Base-by-base conservation (phyloP, 2,113 vertebrate species). In the Athene noctua region DNA sequence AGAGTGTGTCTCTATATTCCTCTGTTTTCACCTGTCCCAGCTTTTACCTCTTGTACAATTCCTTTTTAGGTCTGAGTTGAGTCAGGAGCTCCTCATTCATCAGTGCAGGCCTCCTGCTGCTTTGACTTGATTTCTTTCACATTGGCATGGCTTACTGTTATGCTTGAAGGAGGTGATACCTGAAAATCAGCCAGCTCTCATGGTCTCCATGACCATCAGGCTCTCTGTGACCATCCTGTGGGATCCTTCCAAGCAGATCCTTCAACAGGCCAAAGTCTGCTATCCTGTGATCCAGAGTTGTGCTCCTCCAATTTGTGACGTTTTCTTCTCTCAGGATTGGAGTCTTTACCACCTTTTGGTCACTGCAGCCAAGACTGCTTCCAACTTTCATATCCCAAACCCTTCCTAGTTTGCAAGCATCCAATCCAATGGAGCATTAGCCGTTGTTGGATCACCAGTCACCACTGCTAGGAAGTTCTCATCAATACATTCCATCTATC, bases 381-480 rank as follows among this genome's bases (percentile, higher is more conserved):
- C 17, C 8, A 85, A 0, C 23, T 81, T 85, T 58, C 47, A 34
- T 7, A 62, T 20, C 2, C 11, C 8, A 5, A n/a, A 40, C 1
- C 13, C 18, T 40, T 82, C 42, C 27, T 40, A 82, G 13, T 26
- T 62, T 74, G 36, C 13, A 85, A 70, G 26, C 9, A 49, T 17
- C 36, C 36, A 38, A 26, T 34, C 40, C 17, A 80, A 18, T 7
- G 36, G 40, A 70, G 11, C 0, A 0, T 8, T 4, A 7, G 27
- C 21, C 12, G 25, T 1, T 52, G 46, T 2, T 40, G 36, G n/a
- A 49, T 72, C 59, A 51, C 29, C 1, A 2, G 34, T 44, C 62
- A 72, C 7, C 4, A 9, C 38, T 63, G 9, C 21, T 91, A 63
- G 52, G 52, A 80, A 88, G 49, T 4, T 86, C 52, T n/a, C 42